Evolutionary conservation across 1,140 invertebrate species (phyloP).

Genomic region (Helicoverpa armigera): DNA sequence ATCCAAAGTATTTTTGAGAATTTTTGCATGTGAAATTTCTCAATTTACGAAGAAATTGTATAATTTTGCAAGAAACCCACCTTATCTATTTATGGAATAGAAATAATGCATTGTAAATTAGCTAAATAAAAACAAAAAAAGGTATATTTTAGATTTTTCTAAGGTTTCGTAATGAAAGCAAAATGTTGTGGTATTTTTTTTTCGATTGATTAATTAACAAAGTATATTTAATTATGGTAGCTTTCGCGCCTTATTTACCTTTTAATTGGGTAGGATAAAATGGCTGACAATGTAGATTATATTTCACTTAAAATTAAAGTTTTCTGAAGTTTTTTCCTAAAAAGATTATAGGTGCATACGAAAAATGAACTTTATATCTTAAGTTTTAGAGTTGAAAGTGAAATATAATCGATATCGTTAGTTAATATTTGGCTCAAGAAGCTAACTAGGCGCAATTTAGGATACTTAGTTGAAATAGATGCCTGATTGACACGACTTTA

Average conservation of each 20-base stretch:
- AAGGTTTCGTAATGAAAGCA: conserved; percentile 43
- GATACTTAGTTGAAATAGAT: background rate
- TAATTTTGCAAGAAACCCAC: conserved; percentile 16
- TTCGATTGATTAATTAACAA: conserved; percentile 63
- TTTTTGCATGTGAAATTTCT: background rate
- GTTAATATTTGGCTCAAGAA: background rate
- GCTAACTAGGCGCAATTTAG: background rate
- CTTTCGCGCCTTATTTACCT: background rate
- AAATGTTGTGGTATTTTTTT: conserved; percentile 9
- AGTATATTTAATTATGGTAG: conserved; percentile 20
- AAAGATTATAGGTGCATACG: background rate
- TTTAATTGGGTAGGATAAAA: background rate
- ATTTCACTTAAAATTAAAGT: background rate
- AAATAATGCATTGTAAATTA: conserved; percentile 28
- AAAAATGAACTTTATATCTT: background rate
- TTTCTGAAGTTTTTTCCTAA: too few relatives aligned
- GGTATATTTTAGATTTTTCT: conserved; percentile 43
- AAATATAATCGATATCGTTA: background rate
- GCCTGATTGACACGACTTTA: background rate
- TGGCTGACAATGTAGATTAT: background rate
- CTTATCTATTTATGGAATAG: too few relatives aligned
- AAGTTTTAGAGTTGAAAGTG: background rate
- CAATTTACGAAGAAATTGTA: background rate
- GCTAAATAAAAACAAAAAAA: conserved; percentile 2
- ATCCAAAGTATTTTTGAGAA: too few relatives aligned